Base-by-base conservation (phyloP, 35 echinoderm and acorn worm species). In the Ptychodera flava region DNA sequence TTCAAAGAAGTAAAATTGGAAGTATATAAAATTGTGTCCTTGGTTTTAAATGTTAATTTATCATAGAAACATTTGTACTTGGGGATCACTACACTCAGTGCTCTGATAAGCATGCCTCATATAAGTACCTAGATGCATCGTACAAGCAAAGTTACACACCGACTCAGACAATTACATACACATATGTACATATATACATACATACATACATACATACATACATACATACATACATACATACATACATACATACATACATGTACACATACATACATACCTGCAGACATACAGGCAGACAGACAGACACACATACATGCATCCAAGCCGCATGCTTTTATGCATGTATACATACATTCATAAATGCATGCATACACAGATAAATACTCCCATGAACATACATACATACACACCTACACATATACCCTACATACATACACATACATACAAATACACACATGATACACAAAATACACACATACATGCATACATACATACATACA, bases 361-460 rank as follows among this genome's bases (percentile, higher is more conserved):
- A 64, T 64, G 45, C 45, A 64, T 22, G 22, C 45, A 64, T 12
- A 64, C 45, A 64, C 45, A 64, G 6, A 64, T 22, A 64, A 6
- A 64, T 64, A n/a, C n/a, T n/a, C n/a, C n/a, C n/a, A n/a, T n/a
- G n/a, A n/a, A 64, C 45, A 64, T 64, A 64, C 45, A 64, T 64
- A 64, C 45, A 64, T 64, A 64, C 45, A 64, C 22, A 64, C 45
- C 6, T 64, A 64, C 45, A 64, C 22, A 64, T 22, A 64, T 64
- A 64, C 45, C 45, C 6, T 64, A 64, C 45, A 64, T 64, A 64
- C 45, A 64, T 64, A 64, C 45, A 64, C 22, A 22, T 22, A 64
- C 22, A 64, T 22, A 64, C 22, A 22, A 6, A 64, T 64, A 64
- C 45, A 64, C 22, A 22, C 45, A 64, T 64, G n/a, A n/a, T n/a